Percentiles rank a stretch among this genome's conserved stretches.
Evolutionary conservation across 2,888 invertebrate species (phyloP).

Genomic region (Neoascia interrupta): DNA sequence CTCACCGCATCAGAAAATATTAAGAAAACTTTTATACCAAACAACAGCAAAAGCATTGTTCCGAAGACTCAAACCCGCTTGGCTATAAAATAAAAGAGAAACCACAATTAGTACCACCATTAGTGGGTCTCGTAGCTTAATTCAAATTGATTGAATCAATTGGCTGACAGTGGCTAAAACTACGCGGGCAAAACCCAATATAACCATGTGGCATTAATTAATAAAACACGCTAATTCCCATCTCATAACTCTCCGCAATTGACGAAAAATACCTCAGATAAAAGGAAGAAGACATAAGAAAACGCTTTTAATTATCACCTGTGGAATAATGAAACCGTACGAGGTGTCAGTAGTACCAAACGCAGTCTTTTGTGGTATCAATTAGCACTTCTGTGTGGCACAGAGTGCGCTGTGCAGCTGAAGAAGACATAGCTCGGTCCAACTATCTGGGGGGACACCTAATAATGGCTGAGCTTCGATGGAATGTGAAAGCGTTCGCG

Average conservation of each 20-base stretch:
- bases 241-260: constrained; percentile 37
- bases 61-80: too few species aligned
- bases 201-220: constrained; percentile 63
- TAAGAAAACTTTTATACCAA: too few species aligned
- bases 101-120: constrained; percentile 45
- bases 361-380: constrained; percentile 55
- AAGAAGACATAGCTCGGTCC: neutral
- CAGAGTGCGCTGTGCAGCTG: constrained; percentile 3
- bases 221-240: constrained; percentile 58
- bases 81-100: constrained; percentile 63
- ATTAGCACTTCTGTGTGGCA: constrained; percentile 61
- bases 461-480: constrained; percentile 52
- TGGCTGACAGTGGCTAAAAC: too few species aligned
- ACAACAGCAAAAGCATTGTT: too few species aligned
- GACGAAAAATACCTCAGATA: constrained; percentile 23
- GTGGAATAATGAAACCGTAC: constrained; percentile 41
- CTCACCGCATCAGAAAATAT: too few species aligned
- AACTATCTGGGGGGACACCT: constrained; percentile 29
- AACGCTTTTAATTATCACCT: constrained; percentile 67
- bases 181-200: constrained; percentile 32
- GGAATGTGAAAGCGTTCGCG: constrained; percentile 64
- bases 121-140: constrained; percentile 37
- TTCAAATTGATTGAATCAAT: constrained; percentile 63
- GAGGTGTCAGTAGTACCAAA: constrained; percentile 27
- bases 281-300: constrained; percentile 35